Percentiles rank a stretch among this genome's conserved stretches.
Conservation (phyloP, 2,797 vertebrate species). For the Halcyon badia region DNA sequence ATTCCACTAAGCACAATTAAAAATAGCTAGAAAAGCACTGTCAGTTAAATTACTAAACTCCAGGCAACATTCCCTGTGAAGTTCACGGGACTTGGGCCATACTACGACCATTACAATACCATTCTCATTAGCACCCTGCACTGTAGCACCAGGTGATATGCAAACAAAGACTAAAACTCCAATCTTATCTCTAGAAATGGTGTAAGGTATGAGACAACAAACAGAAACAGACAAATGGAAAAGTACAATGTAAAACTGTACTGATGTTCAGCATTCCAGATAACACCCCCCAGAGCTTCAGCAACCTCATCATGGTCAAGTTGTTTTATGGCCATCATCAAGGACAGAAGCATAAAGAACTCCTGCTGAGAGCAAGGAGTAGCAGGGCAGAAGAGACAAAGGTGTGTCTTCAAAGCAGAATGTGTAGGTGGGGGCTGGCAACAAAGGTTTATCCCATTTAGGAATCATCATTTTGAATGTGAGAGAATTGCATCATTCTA, state of each 20-base stretch:
- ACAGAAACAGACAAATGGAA: background rate
- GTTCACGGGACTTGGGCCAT: rapidly evolving
- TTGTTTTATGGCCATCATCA: background rate
- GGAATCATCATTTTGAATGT: background rate
- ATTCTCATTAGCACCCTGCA: background rate
- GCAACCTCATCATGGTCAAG: background rate
- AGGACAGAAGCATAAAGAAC: background rate
- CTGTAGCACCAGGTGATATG: background rate
- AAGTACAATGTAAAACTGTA: background rate
- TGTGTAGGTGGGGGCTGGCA: rapidly evolving
- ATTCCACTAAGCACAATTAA: background rate
- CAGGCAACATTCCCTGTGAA: background rate
- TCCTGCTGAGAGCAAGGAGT: background rate
- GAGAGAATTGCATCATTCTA: background rate
- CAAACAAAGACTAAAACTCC: background rate
- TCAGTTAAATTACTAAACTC: background rate
- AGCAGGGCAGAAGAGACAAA: background rate
- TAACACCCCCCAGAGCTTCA: background rate
- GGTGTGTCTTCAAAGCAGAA: rapidly evolving
- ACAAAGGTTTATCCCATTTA: background rate
- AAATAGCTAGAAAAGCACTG: background rate
- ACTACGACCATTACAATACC: background rate
- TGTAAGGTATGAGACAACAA: background rate
- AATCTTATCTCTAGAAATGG: background rate
- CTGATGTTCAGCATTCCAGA: background rate